Evolutionary conservation across 2,888 invertebrate species (phyloP).

Genomic region (Oxyteleia sp.): DNA sequence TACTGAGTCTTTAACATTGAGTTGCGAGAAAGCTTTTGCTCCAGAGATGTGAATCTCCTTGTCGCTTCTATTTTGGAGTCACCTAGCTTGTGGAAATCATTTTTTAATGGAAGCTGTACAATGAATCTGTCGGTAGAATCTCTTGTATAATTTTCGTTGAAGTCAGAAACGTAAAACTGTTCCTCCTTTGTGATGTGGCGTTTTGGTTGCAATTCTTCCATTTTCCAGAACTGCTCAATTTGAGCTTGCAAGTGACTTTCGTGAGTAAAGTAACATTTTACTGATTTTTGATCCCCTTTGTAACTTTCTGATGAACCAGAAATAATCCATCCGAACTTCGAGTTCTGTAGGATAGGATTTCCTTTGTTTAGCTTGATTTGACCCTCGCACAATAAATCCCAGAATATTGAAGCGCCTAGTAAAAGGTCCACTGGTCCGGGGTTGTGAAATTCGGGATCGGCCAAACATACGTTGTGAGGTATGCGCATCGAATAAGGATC

Average conservation of each 20-base stretch:
- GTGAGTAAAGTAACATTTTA: background rate
- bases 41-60: background rate
- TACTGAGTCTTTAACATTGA: background rate
- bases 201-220: background rate
- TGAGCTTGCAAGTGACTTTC: conserved; percentile 8
- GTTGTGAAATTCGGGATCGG: background rate
- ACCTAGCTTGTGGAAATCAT: background rate
- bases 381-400: background rate
- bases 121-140: background rate
- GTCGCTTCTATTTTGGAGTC: background rate
- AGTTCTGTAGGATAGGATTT: conserved; percentile 2
- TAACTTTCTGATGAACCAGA: background rate
- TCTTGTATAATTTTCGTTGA: background rate
- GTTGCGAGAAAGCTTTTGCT: background rate
- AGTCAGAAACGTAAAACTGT: background rate
- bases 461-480: background rate
- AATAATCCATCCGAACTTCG: conserved; percentile 17
- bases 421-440: background rate
- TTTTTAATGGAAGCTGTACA: background rate
- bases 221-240: conserved; percentile 20
- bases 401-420: background rate
- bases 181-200: background rate
- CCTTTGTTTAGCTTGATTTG: background rate
- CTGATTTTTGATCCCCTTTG: background rate
- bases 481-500: background rate